Evolutionary conservation across 2,888 invertebrate genomes (phyloP).

Genomic region (Andricus curvator): DNA sequence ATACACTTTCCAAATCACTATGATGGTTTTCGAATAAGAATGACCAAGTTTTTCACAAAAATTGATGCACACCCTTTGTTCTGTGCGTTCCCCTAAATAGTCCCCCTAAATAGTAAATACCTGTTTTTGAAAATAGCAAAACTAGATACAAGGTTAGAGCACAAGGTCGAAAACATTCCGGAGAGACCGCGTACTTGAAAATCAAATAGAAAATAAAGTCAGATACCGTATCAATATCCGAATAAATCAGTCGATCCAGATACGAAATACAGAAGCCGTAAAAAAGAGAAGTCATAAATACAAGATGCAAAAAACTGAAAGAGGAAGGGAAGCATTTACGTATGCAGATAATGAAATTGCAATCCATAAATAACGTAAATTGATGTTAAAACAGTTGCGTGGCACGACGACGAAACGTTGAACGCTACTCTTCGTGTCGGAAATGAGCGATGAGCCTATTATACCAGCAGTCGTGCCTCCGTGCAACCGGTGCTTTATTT

Average conservation of each 20-base stretch:
- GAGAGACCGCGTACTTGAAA: neutral
- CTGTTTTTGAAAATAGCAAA: too few species aligned
- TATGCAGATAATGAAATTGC: conserved; percentile 41
- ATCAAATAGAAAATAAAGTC: neutral
- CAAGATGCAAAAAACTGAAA: conserved; percentile 10
- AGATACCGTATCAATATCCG: neutral
- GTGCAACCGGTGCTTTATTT: conserved; percentile 41
- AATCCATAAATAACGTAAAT: conserved; percentile 41
- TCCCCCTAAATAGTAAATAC: too few species aligned
- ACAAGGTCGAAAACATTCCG: too few species aligned
- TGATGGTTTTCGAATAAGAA: too few species aligned
- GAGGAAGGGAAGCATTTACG: conserved; percentile 29
- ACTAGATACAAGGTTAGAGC: too few species aligned
- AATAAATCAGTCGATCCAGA: neutral
- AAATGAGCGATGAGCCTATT: conserved; percentile 42
- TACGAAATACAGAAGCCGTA: neutral
- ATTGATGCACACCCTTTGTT: too few species aligned
- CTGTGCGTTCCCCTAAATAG: too few species aligned
- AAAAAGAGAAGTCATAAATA: conserved; percentile 26
- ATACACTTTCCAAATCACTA: too few species aligned
- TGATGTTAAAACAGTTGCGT: conserved; percentile 42
- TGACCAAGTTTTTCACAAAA: too few species aligned
- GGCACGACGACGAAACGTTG: conserved; percentile 40
- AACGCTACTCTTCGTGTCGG: conserved; percentile 41
- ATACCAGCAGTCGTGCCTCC: conserved; percentile 40